Base-by-base conservation (phyloP, 2,888 invertebrate genomes). In the Trachelus iudaicus region DNA sequence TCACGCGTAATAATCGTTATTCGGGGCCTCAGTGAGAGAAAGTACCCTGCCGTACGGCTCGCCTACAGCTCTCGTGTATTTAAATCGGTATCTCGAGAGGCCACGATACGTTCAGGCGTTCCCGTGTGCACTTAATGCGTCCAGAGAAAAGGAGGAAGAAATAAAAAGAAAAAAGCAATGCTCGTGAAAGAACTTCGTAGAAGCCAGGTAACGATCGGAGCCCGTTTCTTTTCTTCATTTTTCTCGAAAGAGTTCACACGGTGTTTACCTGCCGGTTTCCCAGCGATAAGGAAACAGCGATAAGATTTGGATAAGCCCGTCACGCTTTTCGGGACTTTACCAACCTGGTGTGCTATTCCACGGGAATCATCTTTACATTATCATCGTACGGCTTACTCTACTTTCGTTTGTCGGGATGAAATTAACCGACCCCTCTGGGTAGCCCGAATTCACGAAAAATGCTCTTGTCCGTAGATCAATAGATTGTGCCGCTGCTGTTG, bases 1-100 rank as follows among this genome's bases (percentile, higher is more conserved):
- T 87, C 88, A 87, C 85, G 86, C 84, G 86, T 87, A 87, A 88
- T 89, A 88, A 89, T 89, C 87, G 85, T 87, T 87, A 83, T 85
- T 87, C 83, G 84, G 82, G 77, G 82, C 83, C 79, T 80, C 83
- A 84, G 81, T 76, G 80, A 86, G 88, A 89, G 89, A 89, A 89
- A 89, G 88, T 87, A 86, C 82, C 85, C 77, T 75, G 69, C 35
- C 74, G 74, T 11, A 13, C 31, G 34, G 34, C 74, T 74, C 74
- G 35, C 74, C 34, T 74, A 74, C 74, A 34, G 30, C 33, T 30
- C 30, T 74, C 37, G 30, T 76, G 75, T 79, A 79, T 79, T 79
- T 75, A 71, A 79, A 76, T 76, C 75, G 77, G 76, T 77, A 77
- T 73, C 76, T 79, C 73, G 69, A 76, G 76, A 76, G 76, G 37